Evolutionary conservation across 2,797 vertebrate species (phyloP).

Genomic region (Ptychobarbus kaznakovi): DNA sequence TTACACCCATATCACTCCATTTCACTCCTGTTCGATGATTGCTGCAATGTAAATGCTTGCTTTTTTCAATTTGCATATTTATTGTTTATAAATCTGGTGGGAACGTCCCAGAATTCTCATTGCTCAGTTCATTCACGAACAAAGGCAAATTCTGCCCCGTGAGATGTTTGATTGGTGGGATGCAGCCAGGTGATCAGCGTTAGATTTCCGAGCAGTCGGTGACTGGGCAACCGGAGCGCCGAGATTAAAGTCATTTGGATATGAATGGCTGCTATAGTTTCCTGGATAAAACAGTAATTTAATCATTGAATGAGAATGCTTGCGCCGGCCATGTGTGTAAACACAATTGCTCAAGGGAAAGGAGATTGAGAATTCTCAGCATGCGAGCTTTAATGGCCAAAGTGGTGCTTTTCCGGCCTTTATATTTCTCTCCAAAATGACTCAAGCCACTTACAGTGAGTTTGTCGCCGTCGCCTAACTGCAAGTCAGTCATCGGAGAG

Average conservation of each 20-base stretch:
- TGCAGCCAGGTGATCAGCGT: slow-evolving; percentile 58
- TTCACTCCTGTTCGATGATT: slow-evolving; percentile 51
- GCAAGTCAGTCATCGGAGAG: slow-evolving; percentile 70
- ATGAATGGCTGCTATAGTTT: slow-evolving; percentile 50
- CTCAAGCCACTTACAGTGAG: slow-evolving; percentile 67
- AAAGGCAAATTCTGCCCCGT: slow-evolving; percentile 67
- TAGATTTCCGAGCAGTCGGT: slow-evolving; percentile 29
- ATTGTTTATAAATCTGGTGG: slow-evolving; percentile 80
- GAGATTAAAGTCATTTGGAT: slow-evolving; percentile 49
- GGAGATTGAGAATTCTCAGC: slow-evolving; percentile 53
- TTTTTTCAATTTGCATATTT: slow-evolving; percentile 68
- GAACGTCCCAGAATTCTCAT: slow-evolving; percentile 82
- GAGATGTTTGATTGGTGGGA: slow-evolving; percentile 65
- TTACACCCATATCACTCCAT: neutral
- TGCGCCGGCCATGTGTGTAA: slow-evolving; percentile 54
- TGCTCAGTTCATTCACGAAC: slow-evolving; percentile 70
- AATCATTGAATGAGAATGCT: slow-evolving; percentile 59
- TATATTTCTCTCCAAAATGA: slow-evolving; percentile 52
- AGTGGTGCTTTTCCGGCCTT: slow-evolving; percentile 51
- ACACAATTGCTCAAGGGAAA: slow-evolving; percentile 58
- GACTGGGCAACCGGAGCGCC: slow-evolving; percentile 36
- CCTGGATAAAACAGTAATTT: slow-evolving; percentile 60
- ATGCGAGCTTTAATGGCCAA: slow-evolving; percentile 56
- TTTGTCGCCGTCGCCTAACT: slow-evolving; percentile 68
- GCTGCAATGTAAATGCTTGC: slow-evolving; percentile 72